A percentile compares a stretch with the other conserved stretches of the same genome.
phyloP scores from a whole-genome alignment of 2,888 invertebrate genomes.

The Azorinus chamasolen region DNA sequence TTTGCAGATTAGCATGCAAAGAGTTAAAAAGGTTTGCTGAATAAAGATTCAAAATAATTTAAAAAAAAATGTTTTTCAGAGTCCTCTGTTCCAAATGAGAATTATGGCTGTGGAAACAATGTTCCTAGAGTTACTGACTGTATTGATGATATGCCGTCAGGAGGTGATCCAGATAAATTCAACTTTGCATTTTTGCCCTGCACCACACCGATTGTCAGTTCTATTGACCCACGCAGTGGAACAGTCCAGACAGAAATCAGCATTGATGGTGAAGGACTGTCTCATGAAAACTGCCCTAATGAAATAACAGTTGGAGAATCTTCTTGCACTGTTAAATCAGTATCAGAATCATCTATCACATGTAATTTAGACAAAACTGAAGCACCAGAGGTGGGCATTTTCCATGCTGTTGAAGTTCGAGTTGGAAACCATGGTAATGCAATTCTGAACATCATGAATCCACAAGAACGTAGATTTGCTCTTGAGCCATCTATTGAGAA shows the following conservation, averaged over 20 bases:
- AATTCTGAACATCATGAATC: constrained; percentile 38
- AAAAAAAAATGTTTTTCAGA: too few relatives aligned
- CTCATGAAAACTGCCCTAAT: constrained; percentile 66
- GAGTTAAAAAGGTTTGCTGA: too few relatives aligned
- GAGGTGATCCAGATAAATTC: constrained; percentile 54
- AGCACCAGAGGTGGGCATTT: constrained; percentile 54
- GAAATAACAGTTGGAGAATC: constrained; percentile 65
- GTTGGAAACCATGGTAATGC: constrained; percentile 65
- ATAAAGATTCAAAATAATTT: too few relatives aligned
- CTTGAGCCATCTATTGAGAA: constrained; percentile 42
- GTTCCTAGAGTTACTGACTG: constrained; percentile 48
- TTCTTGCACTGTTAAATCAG: constrained; percentile 43
- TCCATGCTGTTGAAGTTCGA: constrained; percentile 48
- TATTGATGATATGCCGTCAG: constrained; percentile 40
- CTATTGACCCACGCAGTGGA: constrained; percentile 58
- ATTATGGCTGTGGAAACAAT: constrained; percentile 50
- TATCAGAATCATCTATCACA: constrained; percentile 15
- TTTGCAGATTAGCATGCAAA: too few relatives aligned
- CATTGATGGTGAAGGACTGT: constrained; percentile 66
- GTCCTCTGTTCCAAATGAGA: constrained; percentile 49
- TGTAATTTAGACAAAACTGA: constrained; percentile 48
- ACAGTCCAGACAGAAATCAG: constrained; percentile 63
- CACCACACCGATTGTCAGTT: constrained; percentile 60
- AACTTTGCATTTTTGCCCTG: constrained; percentile 68
- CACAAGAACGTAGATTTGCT: constrained; percentile 49